These are phyloP conservation scores for Pachycephus smyrnensis DNA, from an alignment of 2,888 invertebrate genomes.

Conservation along the genomic window DNA sequence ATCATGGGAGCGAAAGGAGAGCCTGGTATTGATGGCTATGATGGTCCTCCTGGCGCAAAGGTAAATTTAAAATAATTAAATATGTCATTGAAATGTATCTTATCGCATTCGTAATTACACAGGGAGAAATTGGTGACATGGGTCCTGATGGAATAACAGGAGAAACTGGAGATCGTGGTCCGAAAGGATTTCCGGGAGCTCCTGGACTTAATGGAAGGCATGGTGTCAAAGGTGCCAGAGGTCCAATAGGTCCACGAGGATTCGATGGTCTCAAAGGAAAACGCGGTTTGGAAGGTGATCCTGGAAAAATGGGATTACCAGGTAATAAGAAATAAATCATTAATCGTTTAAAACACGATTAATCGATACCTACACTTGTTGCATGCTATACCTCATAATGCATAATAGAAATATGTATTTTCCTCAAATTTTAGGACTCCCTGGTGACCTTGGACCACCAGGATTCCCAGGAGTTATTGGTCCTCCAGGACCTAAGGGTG, in stretches of 20 bases:
- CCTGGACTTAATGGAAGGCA: constrained; percentile 58
- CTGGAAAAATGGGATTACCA: constrained; percentile 69
- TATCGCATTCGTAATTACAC: not conserved
- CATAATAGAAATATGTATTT: not conserved
- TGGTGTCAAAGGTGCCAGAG: constrained; percentile 71
- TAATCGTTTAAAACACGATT: not conserved
- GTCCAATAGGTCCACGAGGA: constrained; percentile 65
- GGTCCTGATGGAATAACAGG: constrained; percentile 72
- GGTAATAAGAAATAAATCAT: constrained; percentile 50
- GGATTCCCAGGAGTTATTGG: constrained; percentile 72
- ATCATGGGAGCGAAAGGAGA: constrained; percentile 55
- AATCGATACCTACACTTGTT: not conserved
- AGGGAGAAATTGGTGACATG: constrained; percentile 64
- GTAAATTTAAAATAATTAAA: constrained; percentile 41
- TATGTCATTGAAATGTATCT: not conserved
- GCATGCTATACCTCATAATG: not conserved
- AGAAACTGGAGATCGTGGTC: constrained; percentile 71
- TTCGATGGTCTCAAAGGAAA: constrained; percentile 64
- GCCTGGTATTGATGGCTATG: constrained; percentile 58
- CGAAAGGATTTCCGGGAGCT: constrained; percentile 43
- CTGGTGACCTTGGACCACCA: constrained; percentile 56
- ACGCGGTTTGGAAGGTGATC: constrained; percentile 64
- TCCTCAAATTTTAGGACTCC: constrained; percentile 32
- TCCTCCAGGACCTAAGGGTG: constrained; percentile 68
- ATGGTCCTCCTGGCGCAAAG: constrained; percentile 63